Conservation (phyloP, 2,797 vertebrate genomes). For the Helostoma temminkii region DNA sequence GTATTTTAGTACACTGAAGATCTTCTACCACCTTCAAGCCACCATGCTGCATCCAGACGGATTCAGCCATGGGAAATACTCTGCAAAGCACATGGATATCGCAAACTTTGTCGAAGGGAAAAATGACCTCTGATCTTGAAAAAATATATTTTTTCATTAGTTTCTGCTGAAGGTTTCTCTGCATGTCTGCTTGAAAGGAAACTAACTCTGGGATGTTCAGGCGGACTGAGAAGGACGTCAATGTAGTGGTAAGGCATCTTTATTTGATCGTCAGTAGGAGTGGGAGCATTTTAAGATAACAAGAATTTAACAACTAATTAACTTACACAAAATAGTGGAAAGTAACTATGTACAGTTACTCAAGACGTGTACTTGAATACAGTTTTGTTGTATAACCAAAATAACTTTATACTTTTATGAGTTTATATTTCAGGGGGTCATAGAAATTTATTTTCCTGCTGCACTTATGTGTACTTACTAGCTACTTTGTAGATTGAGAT, state of each 20-base stretch:
- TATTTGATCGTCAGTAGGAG: neutral
- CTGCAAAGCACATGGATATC: neutral
- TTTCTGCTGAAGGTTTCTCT: constrained; percentile 17
- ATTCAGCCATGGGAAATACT: constrained; percentile 1
- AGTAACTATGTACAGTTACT: too few species aligned
- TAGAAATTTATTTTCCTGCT: too few species aligned
- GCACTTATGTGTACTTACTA: too few species aligned
- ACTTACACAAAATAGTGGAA: too few species aligned
- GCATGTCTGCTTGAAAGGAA: constrained; percentile 25
- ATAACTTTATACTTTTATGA: too few species aligned
- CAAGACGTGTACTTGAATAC: too few species aligned
- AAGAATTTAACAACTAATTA: too few species aligned
- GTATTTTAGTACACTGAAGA: constrained; percentile 31
- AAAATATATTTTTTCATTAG: neutral
- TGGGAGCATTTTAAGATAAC: too few species aligned
- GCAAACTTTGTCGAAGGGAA: constrained; percentile 17
- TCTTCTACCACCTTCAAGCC: neutral
- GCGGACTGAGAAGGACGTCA: constrained; percentile 17
- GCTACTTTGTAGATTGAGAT: too few species aligned
- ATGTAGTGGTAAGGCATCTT: constrained; percentile 48
- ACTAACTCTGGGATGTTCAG: constrained; percentile 1
- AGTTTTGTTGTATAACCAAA: too few species aligned
- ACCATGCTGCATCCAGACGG: constrained; percentile 14
- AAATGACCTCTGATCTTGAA: constrained; percentile 14
- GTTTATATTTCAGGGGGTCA: too few species aligned